Conservation (phyloP, 2,797 vertebrate genomes). For the Falco concolor region DNA sequence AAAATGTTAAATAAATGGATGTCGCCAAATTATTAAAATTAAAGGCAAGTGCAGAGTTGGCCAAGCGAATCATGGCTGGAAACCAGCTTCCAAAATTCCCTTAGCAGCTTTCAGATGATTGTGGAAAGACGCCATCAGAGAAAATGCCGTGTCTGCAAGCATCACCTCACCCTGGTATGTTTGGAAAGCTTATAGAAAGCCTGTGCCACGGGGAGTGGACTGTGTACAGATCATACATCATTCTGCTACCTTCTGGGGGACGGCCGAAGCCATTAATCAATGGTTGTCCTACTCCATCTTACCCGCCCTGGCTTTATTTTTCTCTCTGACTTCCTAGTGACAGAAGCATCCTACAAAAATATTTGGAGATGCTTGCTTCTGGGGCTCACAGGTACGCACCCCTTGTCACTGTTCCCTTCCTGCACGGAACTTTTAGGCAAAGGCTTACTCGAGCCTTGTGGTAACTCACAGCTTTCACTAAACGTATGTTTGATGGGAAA, state of each 20-base stretch:
- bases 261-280: neutral
- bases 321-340: neutral
- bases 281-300: neutral
- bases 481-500: neutral
- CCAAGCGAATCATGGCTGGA: conserved; percentile 19
- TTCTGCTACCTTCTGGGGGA: neutral
- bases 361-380: neutral
- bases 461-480: neutral
- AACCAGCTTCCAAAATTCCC: conserved; percentile 35
- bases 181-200: neutral
- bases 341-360: neutral
- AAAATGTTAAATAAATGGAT: neutral
- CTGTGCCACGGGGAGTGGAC: neutral
- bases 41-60: conserved; percentile 27
- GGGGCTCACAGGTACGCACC: neutral
- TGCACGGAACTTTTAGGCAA: neutral
- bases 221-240: neutral
- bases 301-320: neutral
- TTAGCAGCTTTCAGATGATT: neutral
- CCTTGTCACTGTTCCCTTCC: neutral
- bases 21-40: conserved; percentile 45
- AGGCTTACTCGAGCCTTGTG: neutral
- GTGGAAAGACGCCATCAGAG: neutral
- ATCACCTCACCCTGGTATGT: conserved; percentile 16
- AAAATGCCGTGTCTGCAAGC: neutral